phyloP scores from a whole-genome alignment of 2,113 vertebrate genomes.

The Prochilodus magdalenae region DNA sequence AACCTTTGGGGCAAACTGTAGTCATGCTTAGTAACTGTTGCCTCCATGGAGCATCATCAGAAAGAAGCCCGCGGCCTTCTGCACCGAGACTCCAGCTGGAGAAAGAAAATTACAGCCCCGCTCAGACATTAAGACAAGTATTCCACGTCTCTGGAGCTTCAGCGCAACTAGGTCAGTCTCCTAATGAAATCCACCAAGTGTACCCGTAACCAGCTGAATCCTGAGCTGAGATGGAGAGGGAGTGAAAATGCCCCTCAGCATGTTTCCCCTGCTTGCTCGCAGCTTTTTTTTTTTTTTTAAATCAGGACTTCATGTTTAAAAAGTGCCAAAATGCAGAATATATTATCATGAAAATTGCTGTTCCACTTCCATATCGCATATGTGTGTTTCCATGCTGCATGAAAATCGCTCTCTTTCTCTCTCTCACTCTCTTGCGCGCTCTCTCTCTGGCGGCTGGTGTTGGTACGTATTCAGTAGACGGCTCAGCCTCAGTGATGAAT shows the following conservation, averaged over 20 bases:
- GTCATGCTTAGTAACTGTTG: slow-evolving; percentile 46
- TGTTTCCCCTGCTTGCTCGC: slow-evolving; percentile 43
- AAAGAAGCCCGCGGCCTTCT: slow-evolving; percentile 20
- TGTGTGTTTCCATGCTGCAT: slow-evolving; percentile 10
- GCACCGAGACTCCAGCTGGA: slow-evolving; percentile 34
- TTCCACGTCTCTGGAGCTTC: slow-evolving; percentile 80
- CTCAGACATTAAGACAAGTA: slow-evolving; percentile 42
- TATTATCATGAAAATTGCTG: slow-evolving; percentile 49
- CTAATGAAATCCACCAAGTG: slow-evolving; percentile 83
- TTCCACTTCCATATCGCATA: slow-evolving; percentile 29
- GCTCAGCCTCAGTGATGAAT: not conserved
- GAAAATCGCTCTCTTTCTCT: slow-evolving; percentile 1
- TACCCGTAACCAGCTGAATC: slow-evolving; percentile 76
- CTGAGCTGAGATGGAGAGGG: slow-evolving; percentile 50
- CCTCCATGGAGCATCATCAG: slow-evolving; percentile 22
- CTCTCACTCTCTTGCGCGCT: not conserved
- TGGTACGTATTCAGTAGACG: not conserved
- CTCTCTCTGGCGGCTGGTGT: not conserved
- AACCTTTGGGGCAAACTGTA: slow-evolving; percentile 28
- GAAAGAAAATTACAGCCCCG: slow-evolving; percentile 43
- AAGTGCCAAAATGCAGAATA: slow-evolving; percentile 29
- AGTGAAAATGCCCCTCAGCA: slow-evolving; percentile 42
- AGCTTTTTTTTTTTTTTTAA: not conserved
- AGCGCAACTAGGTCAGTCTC: slow-evolving; percentile 83
- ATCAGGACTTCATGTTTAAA: slow-evolving; percentile 31